Base-by-base conservation (phyloP, 2,888 invertebrate species). In the Xestia c-nigrum region DNA sequence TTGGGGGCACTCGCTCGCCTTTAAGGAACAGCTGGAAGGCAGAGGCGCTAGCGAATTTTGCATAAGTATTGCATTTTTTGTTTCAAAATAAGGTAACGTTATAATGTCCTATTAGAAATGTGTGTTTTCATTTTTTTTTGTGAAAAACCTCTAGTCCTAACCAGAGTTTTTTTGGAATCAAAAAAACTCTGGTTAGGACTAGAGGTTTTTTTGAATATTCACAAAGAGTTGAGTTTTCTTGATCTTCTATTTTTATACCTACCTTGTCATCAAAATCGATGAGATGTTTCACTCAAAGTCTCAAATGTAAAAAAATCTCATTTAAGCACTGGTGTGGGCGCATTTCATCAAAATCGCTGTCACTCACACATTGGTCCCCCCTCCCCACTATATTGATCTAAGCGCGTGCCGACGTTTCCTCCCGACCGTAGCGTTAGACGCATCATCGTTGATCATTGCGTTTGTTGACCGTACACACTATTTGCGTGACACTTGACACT, bases 1-100 rank as follows among this genome's bases (percentile, higher is more conserved):
- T 95, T 94, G 93, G 89, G 94, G 91, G 89, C 94, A 94, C 90
- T 90, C 90, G 90, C 88, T 87, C 86, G 83, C 78, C 74, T 86
- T 79, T 81, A 72, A 74, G 70, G 65, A 70, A 63, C 24, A 21
- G 67, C 52, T 70, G 9, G 16, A 69, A 46, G 65, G 24, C n/a
- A 82, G 64, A 70, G 46, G 78, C 67, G 70, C 12, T 43, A 84
- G 88, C 85, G 87, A 16, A 4, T 64, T n/a, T n/a, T n/a, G 40
- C 14, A 31, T 31, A 14, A 57, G 59, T 24, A 7, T 31, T 59
- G 31, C 19, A 31, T 3, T 16, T 19, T 19, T 31, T 31, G 19
- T 4, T 59, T 59, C 24, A 24, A 57, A 57, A 57, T 24, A 57
- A 3, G 24, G 31, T 31, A 59, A 16, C 7, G 3, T 59, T 31